phyloP scores from a whole-genome alignment of 2,797 vertebrate genomes.

The Sebastiscus tertius region DNA sequence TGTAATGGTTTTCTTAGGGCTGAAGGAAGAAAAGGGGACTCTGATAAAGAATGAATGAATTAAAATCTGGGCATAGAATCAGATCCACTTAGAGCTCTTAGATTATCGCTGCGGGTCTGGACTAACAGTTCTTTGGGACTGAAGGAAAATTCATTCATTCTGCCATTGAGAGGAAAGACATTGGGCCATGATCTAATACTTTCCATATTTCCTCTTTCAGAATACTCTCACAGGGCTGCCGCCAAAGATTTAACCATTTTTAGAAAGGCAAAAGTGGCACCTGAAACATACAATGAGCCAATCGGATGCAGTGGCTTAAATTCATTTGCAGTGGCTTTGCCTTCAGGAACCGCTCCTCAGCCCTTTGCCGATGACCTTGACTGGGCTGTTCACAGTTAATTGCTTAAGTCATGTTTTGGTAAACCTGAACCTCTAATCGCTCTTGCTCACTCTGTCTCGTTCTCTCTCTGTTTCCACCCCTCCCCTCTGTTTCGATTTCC shows the following conservation, averaged over 20 bases:
- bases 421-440: conserved; percentile 78
- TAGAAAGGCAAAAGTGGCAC: conserved; percentile 58
- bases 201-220: conserved; percentile 67
- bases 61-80: background rate
- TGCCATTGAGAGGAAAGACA: conserved; percentile 55
- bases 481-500: conserved; percentile 46
- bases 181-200: conserved; percentile 64
- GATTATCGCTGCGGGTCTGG: conserved; percentile 38
- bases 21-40: background rate
- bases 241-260: conserved; percentile 57
- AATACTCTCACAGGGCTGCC: conserved; percentile 43
- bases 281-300: conserved; percentile 57
- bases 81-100: background rate
- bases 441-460: conserved; percentile 50
- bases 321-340: conserved; percentile 67
- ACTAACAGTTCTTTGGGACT: conserved; percentile 19
- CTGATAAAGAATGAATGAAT: background rate
- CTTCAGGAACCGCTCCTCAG: conserved; percentile 60
- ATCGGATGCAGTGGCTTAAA: conserved; percentile 56
- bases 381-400: conserved; percentile 70
- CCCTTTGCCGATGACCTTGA: conserved; percentile 54
- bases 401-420: conserved; percentile 80
- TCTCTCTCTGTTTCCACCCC: conserved; percentile 57
- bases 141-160: conserved; percentile 58
- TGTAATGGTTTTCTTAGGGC: background rate